Conservation (phyloP, 2,797 vertebrate genomes). For the Rhodeus uyekii region DNA sequence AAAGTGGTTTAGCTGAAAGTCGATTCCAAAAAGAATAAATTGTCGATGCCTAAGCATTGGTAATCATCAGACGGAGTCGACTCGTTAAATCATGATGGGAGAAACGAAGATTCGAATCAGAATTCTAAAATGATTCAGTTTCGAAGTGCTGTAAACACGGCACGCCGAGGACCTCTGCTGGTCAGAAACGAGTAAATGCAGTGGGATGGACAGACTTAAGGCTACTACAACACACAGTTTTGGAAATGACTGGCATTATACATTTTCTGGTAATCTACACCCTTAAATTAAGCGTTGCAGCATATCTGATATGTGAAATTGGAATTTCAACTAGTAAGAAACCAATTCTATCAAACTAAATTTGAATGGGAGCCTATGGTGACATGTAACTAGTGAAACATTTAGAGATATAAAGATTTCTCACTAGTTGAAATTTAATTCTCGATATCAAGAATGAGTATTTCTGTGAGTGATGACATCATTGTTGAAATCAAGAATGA, state of each 20-base stretch:
- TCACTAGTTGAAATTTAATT: too few relatives aligned
- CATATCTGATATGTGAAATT: too few relatives aligned
- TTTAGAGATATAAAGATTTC: too few relatives aligned
- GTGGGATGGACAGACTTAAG: neutral
- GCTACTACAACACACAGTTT: neutral
- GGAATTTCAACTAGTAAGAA: too few relatives aligned
- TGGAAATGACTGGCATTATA: neutral
- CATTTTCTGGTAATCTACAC: neutral
- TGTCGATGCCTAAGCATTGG: neutral
- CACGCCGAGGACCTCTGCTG: neutral
- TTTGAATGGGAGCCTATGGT: too few relatives aligned
- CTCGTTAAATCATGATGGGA: neutral
- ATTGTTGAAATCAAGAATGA: too few relatives aligned
- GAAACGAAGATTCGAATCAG: neutral
- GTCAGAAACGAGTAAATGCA: neutral
- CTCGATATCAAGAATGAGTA: too few relatives aligned
- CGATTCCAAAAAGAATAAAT: neutral
- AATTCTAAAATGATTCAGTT: neutral
- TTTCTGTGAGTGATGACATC: too few relatives aligned
- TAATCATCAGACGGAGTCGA: neutral
- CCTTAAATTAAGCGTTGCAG: neutral
- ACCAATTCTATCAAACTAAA: too few relatives aligned
- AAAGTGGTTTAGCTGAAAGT: neutral
- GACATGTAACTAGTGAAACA: too few relatives aligned
- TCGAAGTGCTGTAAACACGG: neutral